Evolutionary conservation across 2,888 invertebrate genomes (phyloP), one percentile per base, ranked within the genome.

Genomic region (Nipponacmea schrenckii): DNA sequence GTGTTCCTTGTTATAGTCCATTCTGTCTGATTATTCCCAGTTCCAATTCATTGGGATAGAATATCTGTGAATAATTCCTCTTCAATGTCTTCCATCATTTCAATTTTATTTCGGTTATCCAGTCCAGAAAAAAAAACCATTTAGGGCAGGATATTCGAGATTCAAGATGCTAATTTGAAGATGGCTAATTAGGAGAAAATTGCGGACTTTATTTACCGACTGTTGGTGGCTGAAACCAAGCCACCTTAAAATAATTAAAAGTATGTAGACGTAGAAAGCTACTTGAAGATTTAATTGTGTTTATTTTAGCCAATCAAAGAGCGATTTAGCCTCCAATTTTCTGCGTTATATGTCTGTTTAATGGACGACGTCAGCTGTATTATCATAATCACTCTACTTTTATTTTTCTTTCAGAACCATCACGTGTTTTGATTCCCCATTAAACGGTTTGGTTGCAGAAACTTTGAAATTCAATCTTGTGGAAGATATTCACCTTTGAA

Each of bases 281-380:
- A 56, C 56, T 56, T 24, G 20, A 56, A 56, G 56, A 56, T 20
- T 56, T 56, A 56, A 56, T 56, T 56, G 20, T 56, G 56, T 56
- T 56, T 56, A 56, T 56, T 56, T 56, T 20, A 14, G 56, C 20
- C 56, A 24, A 56, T 24, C n/a, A 56, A 56, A 56, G 56, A 20
- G 20, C 56, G 56, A 39, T 56, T 56, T 24, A 56, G 24, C 56
- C 56, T 24, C 56, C 56, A 56, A 24, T 39, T 39, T 39, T 39
- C 39, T 39, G 39, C 39, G 39, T 39, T 39, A 5, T 39, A 39
- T 39, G 39, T 39, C 39, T 39, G 39, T 39, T 39, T 39, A 39
- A 56, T 56, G 56, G 56, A 56, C 56, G 20, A 56, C 24, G 56
- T 24, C 56, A 56, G 56, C 56, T 56, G 56, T 56, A 56, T 56